A percentile compares a stretch with the other conserved stretches of the same genome.
phyloP scores from a whole-genome alignment of 2,113 vertebrate genomes.

The Triplophysa siluroides region DNA sequence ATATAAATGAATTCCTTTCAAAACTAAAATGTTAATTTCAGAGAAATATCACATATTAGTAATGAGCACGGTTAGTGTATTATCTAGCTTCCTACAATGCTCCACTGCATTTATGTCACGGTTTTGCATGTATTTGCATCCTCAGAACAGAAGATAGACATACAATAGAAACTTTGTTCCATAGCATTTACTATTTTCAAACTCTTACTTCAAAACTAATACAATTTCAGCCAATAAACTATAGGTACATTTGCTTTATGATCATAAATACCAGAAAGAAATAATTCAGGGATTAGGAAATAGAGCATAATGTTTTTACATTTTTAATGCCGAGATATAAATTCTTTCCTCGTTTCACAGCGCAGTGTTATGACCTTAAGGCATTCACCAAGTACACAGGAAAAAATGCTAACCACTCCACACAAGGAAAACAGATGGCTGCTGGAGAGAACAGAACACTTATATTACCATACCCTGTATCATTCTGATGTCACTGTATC shows the following conservation, averaged over 20 bases:
- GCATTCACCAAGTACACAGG: slow-evolving; percentile 49
- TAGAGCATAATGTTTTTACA: neutral
- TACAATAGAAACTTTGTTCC: slow-evolving; percentile 19
- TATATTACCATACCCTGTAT: slow-evolving; percentile 19
- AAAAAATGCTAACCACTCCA: slow-evolving; percentile 45
- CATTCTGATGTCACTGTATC: neutral
- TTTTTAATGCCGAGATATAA: slow-evolving; percentile 11
- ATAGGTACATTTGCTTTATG: neutral
- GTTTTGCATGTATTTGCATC: slow-evolving; percentile 22
- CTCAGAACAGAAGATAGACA: neutral
- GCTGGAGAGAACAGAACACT: slow-evolving; percentile 14
- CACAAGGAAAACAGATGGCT: slow-evolving; percentile 20
- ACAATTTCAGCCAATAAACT: neutral
- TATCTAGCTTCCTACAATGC: neutral
- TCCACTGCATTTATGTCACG: neutral
- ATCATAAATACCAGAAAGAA: too few species aligned
- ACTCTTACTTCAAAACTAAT: neutral
- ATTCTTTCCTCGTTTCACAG: slow-evolving; percentile 34
- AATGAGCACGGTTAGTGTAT: neutral
- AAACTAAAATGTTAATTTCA: neutral
- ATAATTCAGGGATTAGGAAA: neutral
- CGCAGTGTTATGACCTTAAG: slow-evolving; percentile 27
- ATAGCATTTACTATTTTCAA: neutral
- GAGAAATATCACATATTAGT: neutral
- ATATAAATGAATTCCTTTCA: slow-evolving; percentile 19